phyloP scores from a whole-genome alignment of 2,113 vertebrate genomes.

The Ptilorrhoa leucosticta region DNA sequence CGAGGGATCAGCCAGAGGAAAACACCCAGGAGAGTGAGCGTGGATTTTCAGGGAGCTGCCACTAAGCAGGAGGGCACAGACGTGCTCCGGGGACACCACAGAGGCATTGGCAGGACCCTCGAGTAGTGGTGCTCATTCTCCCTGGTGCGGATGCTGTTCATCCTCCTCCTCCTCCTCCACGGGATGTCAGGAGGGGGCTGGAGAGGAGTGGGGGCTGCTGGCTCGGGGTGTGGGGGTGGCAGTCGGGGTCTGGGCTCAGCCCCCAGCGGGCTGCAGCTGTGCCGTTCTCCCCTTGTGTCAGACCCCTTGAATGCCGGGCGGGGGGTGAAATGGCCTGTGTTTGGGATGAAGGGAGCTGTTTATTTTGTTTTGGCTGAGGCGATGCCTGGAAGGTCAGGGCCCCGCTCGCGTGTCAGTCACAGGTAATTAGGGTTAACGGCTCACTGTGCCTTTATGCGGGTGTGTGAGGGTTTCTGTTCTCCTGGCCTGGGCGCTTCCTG shows the following conservation, averaged over 20 bases:
- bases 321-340: conserved; percentile 1
- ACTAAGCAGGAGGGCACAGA: fast-evolving
- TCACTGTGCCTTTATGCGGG: conserved; percentile 68
- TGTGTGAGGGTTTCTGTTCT: conserved; percentile 80
- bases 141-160: fast-evolving
- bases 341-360: conserved; percentile 66
- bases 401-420: conserved; percentile 70
- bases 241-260: background rate
- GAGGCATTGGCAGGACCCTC: background rate
- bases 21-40: fast-evolving
- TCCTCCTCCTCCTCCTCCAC: background rate
- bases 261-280: background rate
- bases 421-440: conserved; percentile 75
- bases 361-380: conserved; percentile 69
- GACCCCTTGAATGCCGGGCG: background rate
- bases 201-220: background rate
- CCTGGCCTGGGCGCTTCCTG: conserved; percentile 70
- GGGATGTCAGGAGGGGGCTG: fast-evolving
- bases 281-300: background rate
- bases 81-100: fast-evolving
- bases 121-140: fast-evolving
- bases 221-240: background rate
- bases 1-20: background rate
- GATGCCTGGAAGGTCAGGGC: conserved; percentile 69
- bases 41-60: background rate